phyloP scores from a whole-genome alignment of 2,888 invertebrate genomes.

The Cephonodes hylas region DNA sequence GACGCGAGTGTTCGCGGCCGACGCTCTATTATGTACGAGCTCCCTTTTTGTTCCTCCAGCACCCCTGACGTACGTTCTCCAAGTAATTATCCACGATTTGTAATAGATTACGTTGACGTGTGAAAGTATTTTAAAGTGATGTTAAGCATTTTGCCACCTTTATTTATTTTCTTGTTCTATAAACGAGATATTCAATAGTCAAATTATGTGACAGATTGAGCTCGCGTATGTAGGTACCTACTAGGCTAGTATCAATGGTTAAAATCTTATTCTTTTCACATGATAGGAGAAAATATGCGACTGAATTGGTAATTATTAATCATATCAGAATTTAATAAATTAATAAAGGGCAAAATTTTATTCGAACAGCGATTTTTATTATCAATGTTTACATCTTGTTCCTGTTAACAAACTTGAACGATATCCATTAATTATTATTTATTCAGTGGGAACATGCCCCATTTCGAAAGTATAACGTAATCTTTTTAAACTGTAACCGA shows the following conservation, averaged over 20 bases:
- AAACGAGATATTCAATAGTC: not conserved
- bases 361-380: not conserved
- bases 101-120: slow-evolving; percentile 10
- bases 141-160: not conserved
- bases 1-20: slow-evolving; percentile 58
- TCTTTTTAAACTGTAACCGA: slow-evolving; percentile 2
- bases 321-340: no score
- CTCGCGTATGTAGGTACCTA: no score
- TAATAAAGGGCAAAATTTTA: no score
- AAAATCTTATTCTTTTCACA: no score
- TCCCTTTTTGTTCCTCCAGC: slow-evolving; percentile 49
- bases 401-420: not conserved
- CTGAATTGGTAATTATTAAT: no score
- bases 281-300: no score
- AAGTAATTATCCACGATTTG: slow-evolving; percentile 17
- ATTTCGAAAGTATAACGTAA: not conserved
- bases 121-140: not conserved
- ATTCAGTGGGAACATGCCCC: not conserved
- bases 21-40: slow-evolving; percentile 61
- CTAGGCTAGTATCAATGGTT: no score
- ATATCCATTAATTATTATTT: not conserved
- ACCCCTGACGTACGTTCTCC: slow-evolving; percentile 38
- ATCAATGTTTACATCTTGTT: not conserved
- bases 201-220: no score
- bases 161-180: not conserved